Evolutionary conservation across 2,888 invertebrate genomes (phyloP).

Genomic region (Pyrocoelia pectoralis): DNA sequence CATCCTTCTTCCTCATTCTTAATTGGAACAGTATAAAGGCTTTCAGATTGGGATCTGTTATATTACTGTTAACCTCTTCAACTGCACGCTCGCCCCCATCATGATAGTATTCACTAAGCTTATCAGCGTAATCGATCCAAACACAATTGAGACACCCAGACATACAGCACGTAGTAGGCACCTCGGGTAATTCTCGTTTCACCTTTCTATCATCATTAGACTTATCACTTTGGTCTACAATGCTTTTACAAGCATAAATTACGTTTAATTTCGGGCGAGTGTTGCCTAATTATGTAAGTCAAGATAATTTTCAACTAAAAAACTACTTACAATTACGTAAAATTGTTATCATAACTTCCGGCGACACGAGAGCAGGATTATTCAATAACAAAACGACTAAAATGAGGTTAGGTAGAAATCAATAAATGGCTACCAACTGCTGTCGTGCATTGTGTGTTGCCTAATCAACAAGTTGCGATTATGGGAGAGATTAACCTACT

Average conservation of each 20-base stretch:
- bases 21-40: conserved; percentile 85
- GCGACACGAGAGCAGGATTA: too few species aligned
- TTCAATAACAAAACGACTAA: neutral
- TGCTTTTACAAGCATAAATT: neutral
- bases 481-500: neutral
- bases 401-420: neutral
- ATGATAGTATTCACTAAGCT: conserved; percentile 65
- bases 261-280: conserved; percentile 1
- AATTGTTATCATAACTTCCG: neutral
- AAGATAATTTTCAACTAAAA: neutral
- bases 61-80: conserved; percentile 75
- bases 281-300: neutral
- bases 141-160: conserved; percentile 94
- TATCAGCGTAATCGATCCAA: conserved; percentile 89
- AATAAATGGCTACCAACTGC: too few species aligned
- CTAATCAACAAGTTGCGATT: neutral
- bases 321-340: neutral
- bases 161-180: conserved; percentile 89
- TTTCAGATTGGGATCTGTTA: conserved; percentile 82
- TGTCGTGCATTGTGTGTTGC: conserved; percentile 2
- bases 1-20: conserved; percentile 54
- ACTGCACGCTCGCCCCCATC: conserved; percentile 75
- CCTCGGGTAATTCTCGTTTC: conserved; percentile 63
- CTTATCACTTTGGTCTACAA: neutral
- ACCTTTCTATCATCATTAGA: neutral